Base-by-base conservation (phyloP, 2,888 invertebrate genomes). In the Terebella lapidaria region DNA sequence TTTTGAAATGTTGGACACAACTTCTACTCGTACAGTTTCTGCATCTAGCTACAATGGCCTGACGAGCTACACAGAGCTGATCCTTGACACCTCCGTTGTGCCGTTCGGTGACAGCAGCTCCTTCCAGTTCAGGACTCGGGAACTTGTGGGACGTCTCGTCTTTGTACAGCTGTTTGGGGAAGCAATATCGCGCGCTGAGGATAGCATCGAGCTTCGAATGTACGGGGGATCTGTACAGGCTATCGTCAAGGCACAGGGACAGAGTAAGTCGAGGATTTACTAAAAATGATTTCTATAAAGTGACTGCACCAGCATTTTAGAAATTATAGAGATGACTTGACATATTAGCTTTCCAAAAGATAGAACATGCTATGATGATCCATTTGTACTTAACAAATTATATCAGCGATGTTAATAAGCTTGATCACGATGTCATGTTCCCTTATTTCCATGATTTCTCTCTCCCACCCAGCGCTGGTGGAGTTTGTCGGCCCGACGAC, bases 71-170 rank as follows among this genome's bases (percentile, higher is more conserved):
- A 61, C 69, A 3, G 46, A 59, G 3, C 35, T 72, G 3, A 47
- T 60, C 2, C 3, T 77, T 25, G 69, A 76, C 63, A 67, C 72
- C 1, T 64, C 66, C 15, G 25, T 57, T 2, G 56, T 74, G 25
- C 63, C 74, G 1, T 75, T 75, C 65, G 74, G 74, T 2, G 72
- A 72, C 24, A 30, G 54, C 27, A 72, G 73, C 2, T 57, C 61
- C 0, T 64, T 76, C 29, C 64, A 71, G 56, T 74, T 77, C 64
- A 68, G 74, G 3, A 74, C 75, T 2, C 58, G 75, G 25, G 67
- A 66, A 24, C 26, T 60, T 27, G 67, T 66, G 3, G 67, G 71
- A 3, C 72, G 72, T 3, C 61, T 77, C 51, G 42, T 76, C 60
- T 66, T 69, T 49, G 46, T 75, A 10, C 70, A 74, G 63, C 69